Conservation (phyloP, 2,888 invertebrate species). For the Pasiphila rectangulata region DNA sequence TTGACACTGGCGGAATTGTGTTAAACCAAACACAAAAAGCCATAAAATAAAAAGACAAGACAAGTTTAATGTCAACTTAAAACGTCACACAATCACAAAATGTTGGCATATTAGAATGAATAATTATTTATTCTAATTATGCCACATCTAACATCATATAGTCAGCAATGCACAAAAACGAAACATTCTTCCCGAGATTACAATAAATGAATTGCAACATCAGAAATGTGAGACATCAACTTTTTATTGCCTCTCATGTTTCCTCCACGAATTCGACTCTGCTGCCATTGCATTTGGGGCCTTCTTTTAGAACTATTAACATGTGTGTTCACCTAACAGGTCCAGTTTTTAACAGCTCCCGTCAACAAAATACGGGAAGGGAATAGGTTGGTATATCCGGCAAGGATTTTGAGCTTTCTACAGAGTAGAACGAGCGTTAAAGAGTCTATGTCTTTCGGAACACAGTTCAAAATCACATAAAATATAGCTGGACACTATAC, state of each 20-base stretch:
- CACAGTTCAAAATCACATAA: background rate
- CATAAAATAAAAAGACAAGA: too few species aligned
- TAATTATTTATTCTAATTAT: too few species aligned
- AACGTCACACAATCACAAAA: too few species aligned
- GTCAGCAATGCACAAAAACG: slow-evolving; percentile 4
- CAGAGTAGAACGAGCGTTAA: too few species aligned
- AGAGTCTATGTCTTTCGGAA: background rate
- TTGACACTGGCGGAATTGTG: too few species aligned
- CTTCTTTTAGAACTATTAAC: slow-evolving; percentile 26
- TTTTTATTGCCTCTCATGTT: slow-evolving; percentile 46
- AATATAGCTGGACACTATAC: too few species aligned
- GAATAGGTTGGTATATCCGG: too few species aligned
- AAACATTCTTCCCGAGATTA: slow-evolving; percentile 31
- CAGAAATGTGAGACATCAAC: slow-evolving; percentile 56
- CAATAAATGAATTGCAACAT: slow-evolving; percentile 41
- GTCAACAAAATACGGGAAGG: slow-evolving; percentile 39
- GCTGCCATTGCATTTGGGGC: slow-evolving; percentile 27
- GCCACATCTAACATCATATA: too few species aligned
- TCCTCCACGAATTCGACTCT: slow-evolving; percentile 22
- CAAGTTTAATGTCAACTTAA: too few species aligned
- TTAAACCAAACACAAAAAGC: too few species aligned
- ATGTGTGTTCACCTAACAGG: slow-evolving; percentile 30
- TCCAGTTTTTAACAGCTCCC: slow-evolving; percentile 49
- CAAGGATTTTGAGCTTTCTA: too few species aligned
- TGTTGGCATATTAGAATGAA: too few species aligned